Base-by-base conservation (phyloP, 2,888 invertebrate species). In the Griposia aprilina region DNA sequence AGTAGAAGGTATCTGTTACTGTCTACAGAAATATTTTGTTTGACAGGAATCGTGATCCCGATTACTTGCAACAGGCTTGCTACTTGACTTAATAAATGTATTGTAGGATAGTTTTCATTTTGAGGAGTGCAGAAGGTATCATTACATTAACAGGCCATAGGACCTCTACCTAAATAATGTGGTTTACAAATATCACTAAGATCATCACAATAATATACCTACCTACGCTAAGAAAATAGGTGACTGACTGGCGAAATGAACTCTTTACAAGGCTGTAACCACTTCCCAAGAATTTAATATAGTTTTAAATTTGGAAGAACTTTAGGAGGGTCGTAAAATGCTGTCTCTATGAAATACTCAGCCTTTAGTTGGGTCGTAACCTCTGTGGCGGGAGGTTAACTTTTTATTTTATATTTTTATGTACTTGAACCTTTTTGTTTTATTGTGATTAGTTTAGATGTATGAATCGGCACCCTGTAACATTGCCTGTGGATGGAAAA, bases 291-390 rank as follows among this genome's bases (percentile, higher is more conserved):
- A 86, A 84, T 84, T 67, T 83, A 78, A 85, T 79, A 78, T 71
- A 84, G 81, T 85, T 86, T 85, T 72, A 83, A 86, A 83, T 74
- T 84, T 74, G 76, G 74, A 78, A 78, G 70, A 81, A 83, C 74
- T 83, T 83, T 76, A 83, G 57, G 50, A 81, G 30, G 67, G 68
- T 83, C 85, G 81, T 85, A 85, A 85, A 86, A 23, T 78, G 60
- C 36, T 63, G 72, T 68, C 62, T 80, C 69, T 77, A 70, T 75
- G 76, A 78, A 75, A 81, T 78, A 74, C 70, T 66, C 59, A n/a
- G 26, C 62, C 69, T 55, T 62, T 45, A 60, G 67, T 60, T 63
- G 48, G 73, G 74, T 82, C 85, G 74, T 85, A 85, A 84, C 79
- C 80, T 70, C 62, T 52, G 60, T n/a, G 52, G 65, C 26, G 26